Base-by-base conservation (phyloP, 2,888 invertebrate genomes). In the Dyspetes luteomarginatus region DNA sequence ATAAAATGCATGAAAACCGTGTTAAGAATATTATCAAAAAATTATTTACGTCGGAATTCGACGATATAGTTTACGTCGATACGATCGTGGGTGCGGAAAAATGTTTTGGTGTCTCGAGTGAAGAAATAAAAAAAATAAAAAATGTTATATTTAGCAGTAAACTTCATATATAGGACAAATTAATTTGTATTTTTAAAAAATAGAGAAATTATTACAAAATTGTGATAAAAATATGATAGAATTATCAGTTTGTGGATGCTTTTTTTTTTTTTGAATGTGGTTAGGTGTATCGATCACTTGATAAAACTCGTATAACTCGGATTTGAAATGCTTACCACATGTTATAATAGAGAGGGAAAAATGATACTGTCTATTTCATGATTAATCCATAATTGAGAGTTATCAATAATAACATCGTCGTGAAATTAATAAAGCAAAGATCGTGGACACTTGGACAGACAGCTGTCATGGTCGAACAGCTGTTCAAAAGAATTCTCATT, bases 391-490 rank as follows among this genome's bases (percentile, higher is more conserved):
- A 36, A 74, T 62, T 30, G 19, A 41, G 15, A 45, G 45, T 12
- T 24, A 17, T 74, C 62, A 68, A 56, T 50, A 68, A 56, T 50
- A 43, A 56, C 78, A 73, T 78, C 67, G 62, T 48, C 15, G 36
- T 19, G 28, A 68, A 52, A 71, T 72, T 58, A 58, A 43, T 58
- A 12, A 56, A 36, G 58, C 69, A 1, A 9, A 19, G n/a, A 17
- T 12, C 5, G 43, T 28, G 41, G 45, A 48, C 28, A 58, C 50
- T 65, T 43, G 73, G 67, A 60, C 73, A 67, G 67, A 74, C 48
- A 74, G 73, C 78, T 78, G 78, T 78, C 78, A 78, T 56, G 36
- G 45, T 68, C 55, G 45, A 78, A 78, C 78, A 78, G 78, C 78
- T 78, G 78, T 78, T 68, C 55, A 3, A 56, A 2, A 15, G 15